Base-by-base conservation (phyloP, 2,888 invertebrate genomes). In the Galeopsomyia nigrocyanea region DNA sequence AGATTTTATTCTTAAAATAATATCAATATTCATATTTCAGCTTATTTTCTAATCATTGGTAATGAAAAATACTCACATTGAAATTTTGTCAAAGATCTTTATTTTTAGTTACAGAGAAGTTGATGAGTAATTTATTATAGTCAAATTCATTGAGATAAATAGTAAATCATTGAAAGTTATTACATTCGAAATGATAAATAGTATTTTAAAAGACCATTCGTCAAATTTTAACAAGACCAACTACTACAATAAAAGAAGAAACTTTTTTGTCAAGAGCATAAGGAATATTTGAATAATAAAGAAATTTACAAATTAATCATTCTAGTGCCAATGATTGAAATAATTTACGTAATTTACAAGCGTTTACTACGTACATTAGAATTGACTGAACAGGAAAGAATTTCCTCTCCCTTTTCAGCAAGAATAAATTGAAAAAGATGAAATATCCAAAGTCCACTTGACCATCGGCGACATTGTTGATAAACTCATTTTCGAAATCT, bases 201-300 rank as follows among this genome's bases (percentile, higher is more conserved):
- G 67, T 14, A 26, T 46, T 57, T 19, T 31, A 67, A 46, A 71
- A 64, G 53, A 50, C 10, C 68, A 63, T 67, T 70, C 68, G 26
- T 53, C n/a, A 17, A 64, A 70, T 66, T 26, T 71, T 73, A 70
- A 75, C 70, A 70, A 68, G 61, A 68, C 50, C 47, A 65, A 61
- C 56, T 63, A 64, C 31, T 72, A 71, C 55, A 73, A 71, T 74
- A 63, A 53, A 70, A 66, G 63, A 53, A 68, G 71, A 50, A 73
- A 75, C 50, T 26, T 2, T 26, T 26, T 68, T 50, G 19, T 60
- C 70, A 26, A 74, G 68, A 74, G 19, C 57, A 61, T 75, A 73
- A 75, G 55, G 61, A 62, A 50, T 31, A 63, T 56, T 67, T 47
- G n/a, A 64, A 60, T 74, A 80, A 75, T 61, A 74, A 47, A 21